Evolutionary conservation across 1,140 invertebrate genomes (phyloP), one percentile per base, ranked within the genome.

Genomic region (Dufourea novaeangliae): DNA sequence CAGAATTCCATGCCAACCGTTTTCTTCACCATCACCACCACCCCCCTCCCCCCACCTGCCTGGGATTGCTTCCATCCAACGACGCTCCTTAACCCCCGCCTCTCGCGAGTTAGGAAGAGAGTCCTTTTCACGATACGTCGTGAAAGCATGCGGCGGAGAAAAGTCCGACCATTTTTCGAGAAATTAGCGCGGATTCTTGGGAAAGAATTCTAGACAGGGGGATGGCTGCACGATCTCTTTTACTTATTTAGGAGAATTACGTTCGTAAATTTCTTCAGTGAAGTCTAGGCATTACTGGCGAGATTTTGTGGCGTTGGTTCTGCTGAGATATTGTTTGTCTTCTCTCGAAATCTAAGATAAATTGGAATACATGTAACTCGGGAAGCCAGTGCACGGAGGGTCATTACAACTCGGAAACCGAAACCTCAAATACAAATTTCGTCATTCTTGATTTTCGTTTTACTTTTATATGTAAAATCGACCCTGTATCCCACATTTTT

Each of bases 171-270:
- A 69, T 46, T 76, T n/a, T 69, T 39, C 54, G 17, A 76, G 54
- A 59, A 76, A 69, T 76, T 76, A 59, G 39, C 64, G 32, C 39
- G 54, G 41, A 76, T 69, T 76, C 39, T 50, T 27, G 39, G 12
- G 32, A 39, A 39, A 56, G 64, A 59, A 59, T 76, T 44, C 6
- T n/a, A 17, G 3, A 11, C n/a, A n/a, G n/a, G 12, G n/a, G 20
- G 39, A 75, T 46, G 34, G 64, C 52, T n/a, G n/a, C 29, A 10
- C 20, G 25, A 20, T 69, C 56, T 41, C 66, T 39, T 25, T 67
- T 39, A n/a, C 50, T 41, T 52, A 52, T 22, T 56, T 39, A 34
- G 27, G 27, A 44, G n/a, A 10, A 32, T 25, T 56, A 14, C 20
- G 20, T 25, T 29, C 14, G 10, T 2, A 25, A 39, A 74, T 20